Evolutionary conservation across 2,888 invertebrate species (phyloP).

Genomic region (Allacma fusca): DNA sequence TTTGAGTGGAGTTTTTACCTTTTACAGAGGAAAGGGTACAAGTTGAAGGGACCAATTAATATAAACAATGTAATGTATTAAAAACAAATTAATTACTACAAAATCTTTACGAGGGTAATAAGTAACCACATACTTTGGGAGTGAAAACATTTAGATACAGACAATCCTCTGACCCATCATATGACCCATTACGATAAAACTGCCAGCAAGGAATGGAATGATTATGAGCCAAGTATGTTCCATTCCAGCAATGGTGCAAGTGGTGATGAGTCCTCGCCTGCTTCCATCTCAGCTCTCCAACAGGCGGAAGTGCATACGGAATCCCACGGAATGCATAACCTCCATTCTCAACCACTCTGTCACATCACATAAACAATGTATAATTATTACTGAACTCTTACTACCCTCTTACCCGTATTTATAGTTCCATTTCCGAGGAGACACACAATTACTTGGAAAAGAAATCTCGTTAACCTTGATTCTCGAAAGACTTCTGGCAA

Average conservation of each 20-base stretch:
- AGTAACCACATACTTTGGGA: conserved; percentile 67
- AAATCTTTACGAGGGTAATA: background rate
- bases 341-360: conserved; percentile 76
- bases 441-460: background rate
- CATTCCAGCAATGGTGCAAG: conserved; percentile 81
- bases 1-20: background rate
- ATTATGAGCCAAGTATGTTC: conserved; percentile 71
- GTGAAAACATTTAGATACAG: conserved; percentile 83
- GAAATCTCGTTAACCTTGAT: background rate
- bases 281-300: conserved; percentile 74
- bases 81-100: conserved; percentile 2
- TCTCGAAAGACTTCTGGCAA: conserved; percentile 16
- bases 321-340: conserved; percentile 83
- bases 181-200: conserved; percentile 72
- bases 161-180: conserved; percentile 81
- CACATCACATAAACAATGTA: conserved; percentile 55
- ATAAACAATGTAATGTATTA: background rate
- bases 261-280: conserved; percentile 72
- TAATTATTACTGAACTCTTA: background rate
- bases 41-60: conserved; percentile 6
- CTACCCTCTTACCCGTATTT: too few species aligned
- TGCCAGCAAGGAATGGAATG: conserved; percentile 73
- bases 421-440: too few species aligned
- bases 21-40: background rate
- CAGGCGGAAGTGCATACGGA: conserved; percentile 80